These are phyloP conservation scores for mouse (Mus musculus) DNA, from an alignment of 2,113 vertebrate genomes.

Conservation along the genomic window DNA sequence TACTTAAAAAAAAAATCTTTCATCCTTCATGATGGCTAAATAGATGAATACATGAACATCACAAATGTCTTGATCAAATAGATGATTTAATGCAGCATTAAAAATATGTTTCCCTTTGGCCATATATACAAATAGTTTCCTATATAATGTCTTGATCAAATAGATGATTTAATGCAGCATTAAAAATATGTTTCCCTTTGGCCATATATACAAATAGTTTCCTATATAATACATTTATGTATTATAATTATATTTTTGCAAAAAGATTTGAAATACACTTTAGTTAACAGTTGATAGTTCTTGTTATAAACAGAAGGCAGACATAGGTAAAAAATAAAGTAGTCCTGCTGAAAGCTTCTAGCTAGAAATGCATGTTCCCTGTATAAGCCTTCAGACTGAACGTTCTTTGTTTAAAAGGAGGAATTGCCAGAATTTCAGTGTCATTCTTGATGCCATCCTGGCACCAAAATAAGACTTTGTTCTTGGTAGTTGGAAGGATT, in stretches of 20 bases:
- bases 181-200: slow-evolving; percentile 27
- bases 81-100: not conserved
- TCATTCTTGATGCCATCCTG: not conserved
- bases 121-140: slow-evolving; percentile 8
- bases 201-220: not conserved
- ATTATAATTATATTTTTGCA: not conserved
- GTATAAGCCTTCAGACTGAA: not conserved
- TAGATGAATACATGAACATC: not conserved
- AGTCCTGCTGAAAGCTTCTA: not conserved
- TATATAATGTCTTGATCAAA: slow-evolving; percentile 25
- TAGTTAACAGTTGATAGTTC: slow-evolving; percentile 2
- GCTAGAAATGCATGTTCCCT: not conserved
- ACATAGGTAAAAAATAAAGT: not conserved
- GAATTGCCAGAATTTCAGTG: not conserved
- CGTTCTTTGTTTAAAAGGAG: not conserved
- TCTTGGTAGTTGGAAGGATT: not conserved
- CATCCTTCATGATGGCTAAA: not conserved
- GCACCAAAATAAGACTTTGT: not conserved
- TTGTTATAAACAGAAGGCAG: slow-evolving; percentile 33
- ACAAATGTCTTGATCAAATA: not conserved
- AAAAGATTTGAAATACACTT: slow-evolving; percentile 27
- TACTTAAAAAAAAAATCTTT: not conserved
- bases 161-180: not conserved
- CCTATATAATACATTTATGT: slow-evolving; percentile 16
- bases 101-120: slow-evolving; percentile 3